A percentile compares a stretch with the other conserved stretches of the same genome.
These are phyloP conservation scores for Eutrigla gurnardus DNA, from an alignment of 2,797 vertebrate species.

Conservation along the genomic window DNA sequence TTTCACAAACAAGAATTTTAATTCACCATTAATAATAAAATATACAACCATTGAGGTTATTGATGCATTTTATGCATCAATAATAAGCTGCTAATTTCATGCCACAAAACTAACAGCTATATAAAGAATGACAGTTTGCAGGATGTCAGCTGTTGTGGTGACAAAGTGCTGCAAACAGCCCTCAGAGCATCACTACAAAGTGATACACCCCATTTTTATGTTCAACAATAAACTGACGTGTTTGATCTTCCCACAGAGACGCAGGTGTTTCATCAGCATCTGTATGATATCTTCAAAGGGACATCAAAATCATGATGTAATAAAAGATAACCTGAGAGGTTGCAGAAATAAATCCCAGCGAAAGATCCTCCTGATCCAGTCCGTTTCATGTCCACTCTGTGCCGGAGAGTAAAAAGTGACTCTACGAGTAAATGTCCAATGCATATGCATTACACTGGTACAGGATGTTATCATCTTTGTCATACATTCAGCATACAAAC, in stretches of 20 bases:
- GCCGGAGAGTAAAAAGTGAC: slow-evolving; percentile 4
- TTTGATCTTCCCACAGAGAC: slow-evolving; percentile 54
- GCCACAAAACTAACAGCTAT: too few species aligned
- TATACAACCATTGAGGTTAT: too few species aligned
- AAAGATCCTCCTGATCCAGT: slow-evolving; percentile 21
- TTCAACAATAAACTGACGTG: slow-evolving; percentile 35
- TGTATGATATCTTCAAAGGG: slow-evolving; percentile 51
- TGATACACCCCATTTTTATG: slow-evolving; percentile 29
- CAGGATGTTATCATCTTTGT: slow-evolving; percentile 10
- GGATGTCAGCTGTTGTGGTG: slow-evolving; percentile 2
- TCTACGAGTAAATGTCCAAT: not conserved
- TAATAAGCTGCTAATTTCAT: too few species aligned
- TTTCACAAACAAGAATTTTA: not conserved
- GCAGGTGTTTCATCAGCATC: slow-evolving; percentile 58
- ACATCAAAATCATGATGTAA: slow-evolving; percentile 56
- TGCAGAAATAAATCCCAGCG: slow-evolving; percentile 23
- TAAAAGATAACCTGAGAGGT: slow-evolving; percentile 41
- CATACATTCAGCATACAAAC: not conserved
- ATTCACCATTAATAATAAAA: not conserved
- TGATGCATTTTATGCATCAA: too few species aligned
- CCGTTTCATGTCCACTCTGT: slow-evolving; percentile 19
- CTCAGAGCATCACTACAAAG: slow-evolving; percentile 27
- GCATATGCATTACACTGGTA: not conserved
- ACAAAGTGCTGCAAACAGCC: slow-evolving; percentile 28
- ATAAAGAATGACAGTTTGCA: not conserved